Evolutionary conservation across 2,113 vertebrate species (phyloP), one percentile per base, ranked within the genome.

Genomic region (Myotis yumanensis): DNA sequence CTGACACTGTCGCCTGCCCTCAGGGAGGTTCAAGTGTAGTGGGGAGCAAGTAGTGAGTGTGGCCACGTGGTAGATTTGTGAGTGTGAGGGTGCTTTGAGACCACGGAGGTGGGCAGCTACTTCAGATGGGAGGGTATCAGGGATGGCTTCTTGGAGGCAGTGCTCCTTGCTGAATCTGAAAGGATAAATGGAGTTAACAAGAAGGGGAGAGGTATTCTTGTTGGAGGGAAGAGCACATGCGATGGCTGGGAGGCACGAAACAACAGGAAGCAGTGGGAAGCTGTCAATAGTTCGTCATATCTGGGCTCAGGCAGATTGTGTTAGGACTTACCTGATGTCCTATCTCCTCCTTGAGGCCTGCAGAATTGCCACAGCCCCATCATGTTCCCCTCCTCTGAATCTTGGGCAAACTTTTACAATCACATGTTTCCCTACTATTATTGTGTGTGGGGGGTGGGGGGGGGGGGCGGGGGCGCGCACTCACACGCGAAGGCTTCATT

Each of bases 401-500:
- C 72, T 9, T 9, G n/a, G 52, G 20, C 43, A 76, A 32, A 37
- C 37, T 7, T 32, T 89, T 43, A 23, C 7, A 81, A n/a, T 25
- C 11, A 14, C 37, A 30, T n/a, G 9, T 84, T 82, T 88, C n/a
- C 64, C n/a, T 83, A 15, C 15, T 51, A 30, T n/a, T 57, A 14
- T 5, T 46, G 57, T 20, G 11, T 37, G 59, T 28, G n/a, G n/a
- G n/a, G n/a, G n/a, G n/a, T n/a, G n/a, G n/a, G n/a, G n/a, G n/a
- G n/a, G n/a, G n/a, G n/a, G n/a, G n/a, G 57, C 7, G 52, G 0
- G 52, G 0, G 17, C 18, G 2, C 6, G 7, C 20, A 57, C 54
- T 2, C 6, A 20, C 20, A 57, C 54, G 4, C 3, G 59, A 90
- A 43, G 59, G 3, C 23, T 57, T 77, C 40, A 28, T 48, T 85